These are phyloP conservation scores for Setipinna tenuifilis DNA, from an alignment of 2,797 vertebrate species.

Conservation along the genomic window DNA sequence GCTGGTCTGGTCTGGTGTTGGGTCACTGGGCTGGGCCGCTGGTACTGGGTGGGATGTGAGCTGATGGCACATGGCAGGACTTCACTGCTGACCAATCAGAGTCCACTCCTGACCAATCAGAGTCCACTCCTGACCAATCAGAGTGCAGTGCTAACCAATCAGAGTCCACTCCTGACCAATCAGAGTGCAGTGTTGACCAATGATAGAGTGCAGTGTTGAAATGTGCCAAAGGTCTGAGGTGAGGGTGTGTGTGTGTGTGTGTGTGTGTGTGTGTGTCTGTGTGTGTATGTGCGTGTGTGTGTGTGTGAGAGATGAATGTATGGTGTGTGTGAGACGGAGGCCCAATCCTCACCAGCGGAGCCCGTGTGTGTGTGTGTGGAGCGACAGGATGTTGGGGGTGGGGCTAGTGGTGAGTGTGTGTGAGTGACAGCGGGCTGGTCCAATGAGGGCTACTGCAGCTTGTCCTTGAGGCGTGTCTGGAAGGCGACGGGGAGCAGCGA, in stretches of 20 bases:
- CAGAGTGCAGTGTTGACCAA: slow-evolving; percentile 37
- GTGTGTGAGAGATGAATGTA: neutral
- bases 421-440: slow-evolving; percentile 51
- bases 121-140: too few relatives aligned
- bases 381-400: slow-evolving; percentile 1
- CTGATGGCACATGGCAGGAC: too few relatives aligned
- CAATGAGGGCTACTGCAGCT: slow-evolving; percentile 80
- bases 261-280: too few relatives aligned
- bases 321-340: neutral
- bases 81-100: too few relatives aligned
- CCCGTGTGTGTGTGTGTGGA: slow-evolving; percentile 43
- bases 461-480: slow-evolving; percentile 94
- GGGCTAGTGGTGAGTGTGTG: slow-evolving; percentile 35
- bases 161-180: neutral
- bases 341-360: neutral
- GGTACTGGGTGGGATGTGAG: too few relatives aligned
- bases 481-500: slow-evolving; percentile 85
- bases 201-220: slow-evolving; percentile 2
- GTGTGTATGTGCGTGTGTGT: too few relatives aligned
- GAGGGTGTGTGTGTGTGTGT: too few relatives aligned
- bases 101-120: too few relatives aligned
- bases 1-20: too few relatives aligned
- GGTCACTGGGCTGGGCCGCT: too few relatives aligned
- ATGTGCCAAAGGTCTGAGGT: too few relatives aligned
- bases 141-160: too few relatives aligned